Evolutionary conservation across 2,113 vertebrate genomes (phyloP).

Genomic region (Ciconia boyciana): DNA sequence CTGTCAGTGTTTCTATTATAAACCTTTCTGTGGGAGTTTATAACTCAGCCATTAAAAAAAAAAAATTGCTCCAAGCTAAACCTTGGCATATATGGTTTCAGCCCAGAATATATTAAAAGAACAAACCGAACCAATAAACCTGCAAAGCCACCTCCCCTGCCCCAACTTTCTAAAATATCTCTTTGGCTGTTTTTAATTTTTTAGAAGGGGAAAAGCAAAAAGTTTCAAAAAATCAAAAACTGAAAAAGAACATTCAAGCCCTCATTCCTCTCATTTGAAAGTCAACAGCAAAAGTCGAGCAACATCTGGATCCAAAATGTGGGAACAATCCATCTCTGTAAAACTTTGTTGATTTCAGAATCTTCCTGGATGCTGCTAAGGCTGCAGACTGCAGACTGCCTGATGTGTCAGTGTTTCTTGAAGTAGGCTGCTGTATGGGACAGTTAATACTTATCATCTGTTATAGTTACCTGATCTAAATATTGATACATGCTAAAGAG

Average conservation of each 20-base stretch:
- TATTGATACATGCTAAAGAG: background rate
- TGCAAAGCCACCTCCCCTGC: background rate
- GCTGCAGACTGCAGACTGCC: background rate
- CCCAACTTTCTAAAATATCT: background rate
- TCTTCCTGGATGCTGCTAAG: background rate
- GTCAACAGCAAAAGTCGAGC: background rate
- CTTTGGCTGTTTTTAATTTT: background rate
- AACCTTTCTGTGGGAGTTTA: background rate
- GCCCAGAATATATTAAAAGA: background rate
- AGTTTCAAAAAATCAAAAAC: background rate
- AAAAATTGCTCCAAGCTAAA: conserved; percentile 10
- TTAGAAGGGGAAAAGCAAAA: background rate
- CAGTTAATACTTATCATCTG: background rate
- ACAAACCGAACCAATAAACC: background rate
- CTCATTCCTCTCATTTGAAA: background rate
- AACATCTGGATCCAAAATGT: background rate
- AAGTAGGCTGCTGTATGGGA: background rate
- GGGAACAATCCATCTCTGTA: background rate
- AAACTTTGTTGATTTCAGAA: background rate
- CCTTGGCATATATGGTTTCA: background rate
- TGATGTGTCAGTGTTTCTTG: background rate
- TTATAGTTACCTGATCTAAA: background rate
- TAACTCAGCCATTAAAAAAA: background rate
- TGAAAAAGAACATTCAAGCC: background rate
- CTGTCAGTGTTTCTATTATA: conserved; percentile 23